Evolutionary conservation across 2,888 invertebrate genomes (phyloP), one percentile per base, ranked within the genome.

Genomic region (Chromoteleia sp.): DNA sequence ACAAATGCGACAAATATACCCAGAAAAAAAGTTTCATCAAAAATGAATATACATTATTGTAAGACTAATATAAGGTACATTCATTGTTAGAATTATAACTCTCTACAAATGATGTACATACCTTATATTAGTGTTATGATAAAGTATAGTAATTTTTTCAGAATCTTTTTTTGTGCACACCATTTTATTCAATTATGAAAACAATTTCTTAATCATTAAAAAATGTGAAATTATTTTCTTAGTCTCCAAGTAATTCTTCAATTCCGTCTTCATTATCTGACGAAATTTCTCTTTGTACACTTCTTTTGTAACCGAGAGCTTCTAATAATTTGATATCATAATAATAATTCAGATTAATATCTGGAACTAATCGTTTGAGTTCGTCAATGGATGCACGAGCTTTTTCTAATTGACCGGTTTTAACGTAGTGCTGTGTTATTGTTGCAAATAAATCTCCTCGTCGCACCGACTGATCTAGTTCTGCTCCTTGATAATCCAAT

Each of bases 201-300:
- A 25, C 25, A 25, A 25, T 4, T 25, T 25, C 25, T 25, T 25
- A 25, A 25, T 41, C 7, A 41, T 41, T 41, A 6, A 2, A 41
- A 48, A 10, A 14, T 3, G n/a, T 25, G 25, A 33, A 54, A 14
- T 14, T 12, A 12, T 63, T 33, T 17, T 19, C 21, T 68, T 77
- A 91, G 81, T 91, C 91, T 14, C 91, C 91, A 29, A 91, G 78
- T 1, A 91, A 84, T 82, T 91, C 91, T 30, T 91, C 91, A 25
- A 91, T 91, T 17, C 88, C 91, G 63, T 91, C 91, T 29, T 91
- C 91, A 33, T 87, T 89, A 10, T 91, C 91, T 0, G 89, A 87
- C 33, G 88, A 89, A 17, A 88, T 87, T n/a, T 90, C 86, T 1
- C 87, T 86, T 45, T 89, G 85, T 12, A 89, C 80, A 21, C 85